These are phyloP conservation scores for Caenorhabditis sp. DNA, from an alignment of 2,888 invertebrate species.

Conservation along the genomic window DNA sequence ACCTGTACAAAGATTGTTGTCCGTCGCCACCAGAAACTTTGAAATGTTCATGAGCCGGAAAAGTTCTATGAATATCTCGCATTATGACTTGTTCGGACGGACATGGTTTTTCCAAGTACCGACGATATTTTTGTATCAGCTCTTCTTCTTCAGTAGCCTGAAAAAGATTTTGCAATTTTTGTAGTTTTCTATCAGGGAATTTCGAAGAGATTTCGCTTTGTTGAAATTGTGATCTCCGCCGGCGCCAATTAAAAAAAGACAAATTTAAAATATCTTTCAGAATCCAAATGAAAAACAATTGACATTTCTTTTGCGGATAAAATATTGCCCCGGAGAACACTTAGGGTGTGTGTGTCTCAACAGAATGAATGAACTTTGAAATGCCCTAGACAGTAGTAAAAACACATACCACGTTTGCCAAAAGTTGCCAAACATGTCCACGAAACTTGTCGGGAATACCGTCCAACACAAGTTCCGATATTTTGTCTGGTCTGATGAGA, in stretches of 20 bases:
- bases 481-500: constrained; percentile 87
- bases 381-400: no score
- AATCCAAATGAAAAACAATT: no score
- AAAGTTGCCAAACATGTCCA: constrained; percentile 96
- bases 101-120: constrained; percentile 85
- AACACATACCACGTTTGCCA: constrained; percentile 85
- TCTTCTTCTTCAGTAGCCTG: constrained; percentile 84
- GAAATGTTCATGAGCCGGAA: constrained; percentile 98
- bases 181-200: no score
- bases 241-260: no score
- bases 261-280: no score
- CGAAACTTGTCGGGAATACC: constrained; percentile 96
- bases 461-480: constrained; percentile 86
- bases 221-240: no score
- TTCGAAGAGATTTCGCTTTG: no score
- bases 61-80: constrained; percentile 96
- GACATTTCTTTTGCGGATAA: no score
- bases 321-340: no score
- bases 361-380: no score
- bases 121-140: constrained; percentile 89
- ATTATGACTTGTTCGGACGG: constrained; percentile 94
- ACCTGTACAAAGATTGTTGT: constrained; percentile 94
- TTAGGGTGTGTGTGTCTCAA: no score
- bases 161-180: constrained; percentile 78
- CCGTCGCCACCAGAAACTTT: constrained; percentile 89